A percentile compares a stretch with the other conserved stretches of the same genome.
Conservation (phyloP, 2,113 vertebrate species). For the Sylvia atricapilla region DNA sequence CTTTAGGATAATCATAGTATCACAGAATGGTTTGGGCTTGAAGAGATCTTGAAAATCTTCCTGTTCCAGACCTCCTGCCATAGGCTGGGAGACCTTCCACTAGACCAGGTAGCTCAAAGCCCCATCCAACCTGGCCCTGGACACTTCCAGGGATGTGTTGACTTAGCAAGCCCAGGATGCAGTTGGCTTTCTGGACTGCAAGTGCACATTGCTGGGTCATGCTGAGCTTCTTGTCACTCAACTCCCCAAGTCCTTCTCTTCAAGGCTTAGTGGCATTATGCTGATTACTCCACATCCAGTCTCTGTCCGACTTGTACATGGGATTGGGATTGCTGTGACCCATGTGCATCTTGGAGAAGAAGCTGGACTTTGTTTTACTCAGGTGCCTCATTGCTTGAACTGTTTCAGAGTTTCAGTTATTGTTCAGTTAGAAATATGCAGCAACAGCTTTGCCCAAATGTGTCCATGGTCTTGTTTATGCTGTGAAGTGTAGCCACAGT, state of each 20-base stretch:
- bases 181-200: not conserved
- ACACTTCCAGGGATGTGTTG: not conserved
- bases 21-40: not conserved
- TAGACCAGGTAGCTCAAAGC: not conserved
- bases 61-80: not conserved
- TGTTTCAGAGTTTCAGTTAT: not conserved
- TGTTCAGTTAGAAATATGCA: not conserved
- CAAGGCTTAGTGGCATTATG: not conserved
- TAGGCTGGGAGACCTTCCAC: not conserved
- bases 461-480: not conserved
- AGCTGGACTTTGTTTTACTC: not conserved
- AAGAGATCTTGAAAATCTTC: not conserved
- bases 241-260: not conserved
- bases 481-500: not conserved
- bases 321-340: not conserved
- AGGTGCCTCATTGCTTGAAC: not conserved
- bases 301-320: not conserved
- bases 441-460: not conserved
- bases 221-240: not conserved
- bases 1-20: not conserved
- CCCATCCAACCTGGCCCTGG: not conserved
- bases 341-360: not conserved
- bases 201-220: not conserved
- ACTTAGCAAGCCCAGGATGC: not conserved
- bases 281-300: not conserved